Conservation (phyloP, 2,797 vertebrate species). For the Pangasius macronema region DNA sequence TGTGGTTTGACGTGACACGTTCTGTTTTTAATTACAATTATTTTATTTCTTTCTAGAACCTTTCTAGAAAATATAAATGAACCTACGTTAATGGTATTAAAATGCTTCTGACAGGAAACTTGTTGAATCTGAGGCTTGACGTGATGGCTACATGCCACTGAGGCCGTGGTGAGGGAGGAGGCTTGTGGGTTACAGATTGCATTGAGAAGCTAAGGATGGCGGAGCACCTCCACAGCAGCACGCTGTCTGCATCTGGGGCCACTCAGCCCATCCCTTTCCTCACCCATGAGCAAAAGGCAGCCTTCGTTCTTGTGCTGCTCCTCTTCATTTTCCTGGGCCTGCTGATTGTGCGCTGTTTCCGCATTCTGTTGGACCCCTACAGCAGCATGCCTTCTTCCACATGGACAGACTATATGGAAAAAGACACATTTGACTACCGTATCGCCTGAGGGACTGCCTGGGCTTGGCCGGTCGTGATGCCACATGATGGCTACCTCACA, state of each 20-base stretch:
- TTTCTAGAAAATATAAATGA: not conserved
- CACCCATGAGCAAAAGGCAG: conserved; percentile 83
- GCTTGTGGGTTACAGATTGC: conserved; percentile 26
- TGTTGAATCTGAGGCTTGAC: conserved; percentile 45
- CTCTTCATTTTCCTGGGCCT: conserved; percentile 86
- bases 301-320: conserved; percentile 82
- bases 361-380: conserved; percentile 86
- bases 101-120: conserved; percentile 53
- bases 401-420: conserved; percentile 87
- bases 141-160: conserved; percentile 31
- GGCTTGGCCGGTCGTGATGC: conserved; percentile 21
- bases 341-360: conserved; percentile 84
- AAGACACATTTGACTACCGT: conserved; percentile 84
- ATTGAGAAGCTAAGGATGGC: conserved; percentile 62
- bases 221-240: conserved; percentile 72
- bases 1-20: not conserved
- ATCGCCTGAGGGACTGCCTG: conserved; percentile 71
- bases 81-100: conserved; percentile 9
- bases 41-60: not conserved
- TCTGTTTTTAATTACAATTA: not conserved
- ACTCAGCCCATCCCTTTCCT: conserved; percentile 71
- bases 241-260: conserved; percentile 72
- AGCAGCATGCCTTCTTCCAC: conserved; percentile 86
- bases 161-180: conserved; percentile 26
- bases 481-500: conserved; percentile 53